Evolutionary conservation across 2,888 invertebrate genomes (phyloP), one percentile per base, ranked within the genome.

Genomic region (Poecilus cupreus): DNA sequence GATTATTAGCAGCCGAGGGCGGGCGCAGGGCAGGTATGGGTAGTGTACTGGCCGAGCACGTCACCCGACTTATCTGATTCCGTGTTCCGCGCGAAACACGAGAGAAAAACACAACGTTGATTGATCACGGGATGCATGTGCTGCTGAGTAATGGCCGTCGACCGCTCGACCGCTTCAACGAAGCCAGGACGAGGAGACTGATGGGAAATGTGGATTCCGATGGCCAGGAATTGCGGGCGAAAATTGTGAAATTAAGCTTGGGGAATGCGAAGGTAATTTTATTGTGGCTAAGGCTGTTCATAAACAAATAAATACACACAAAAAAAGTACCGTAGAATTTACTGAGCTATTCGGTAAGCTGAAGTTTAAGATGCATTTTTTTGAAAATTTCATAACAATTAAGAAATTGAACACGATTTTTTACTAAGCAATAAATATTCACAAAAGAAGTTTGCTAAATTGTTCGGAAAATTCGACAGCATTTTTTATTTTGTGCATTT

Each of bases 111-210:
- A 79, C 51, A 72, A 57, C 80, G 80, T 72, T 80, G 80, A 80
- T 80, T 80, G 80, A 80, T 80, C 80, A 80, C 80, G 72, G 72
- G 80, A 80, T 80, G 80, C 72, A 72, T 80, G 80, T 72, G 54
- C 72, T 51, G 72, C 43, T 80, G 80, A 80, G 80, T 80, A 80
- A 80, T 80, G 80, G 80, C 54, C 68, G 60, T 60, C n/a, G 60
- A n/a, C 60, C 13, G 22, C 54, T 54, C 18, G 54, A 20, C 16
- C 54, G 54, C 13, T 13, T 11, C 43, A 11, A 13, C 32, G 32
- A 32, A n/a, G 32, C 32, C 32, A 32, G 8, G 32, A 32, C n/a
- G n/a, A n/a, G n/a, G 13, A 43, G 43, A 43, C 43, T 43, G 43
- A 43, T 43, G 43, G 43, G 43, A 43, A 43, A 43, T n/a, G 43